Evolutionary conservation across 2,113 vertebrate genomes (phyloP), one percentile per base, ranked within the genome.

Genomic region (Hyla sarda): DNA sequence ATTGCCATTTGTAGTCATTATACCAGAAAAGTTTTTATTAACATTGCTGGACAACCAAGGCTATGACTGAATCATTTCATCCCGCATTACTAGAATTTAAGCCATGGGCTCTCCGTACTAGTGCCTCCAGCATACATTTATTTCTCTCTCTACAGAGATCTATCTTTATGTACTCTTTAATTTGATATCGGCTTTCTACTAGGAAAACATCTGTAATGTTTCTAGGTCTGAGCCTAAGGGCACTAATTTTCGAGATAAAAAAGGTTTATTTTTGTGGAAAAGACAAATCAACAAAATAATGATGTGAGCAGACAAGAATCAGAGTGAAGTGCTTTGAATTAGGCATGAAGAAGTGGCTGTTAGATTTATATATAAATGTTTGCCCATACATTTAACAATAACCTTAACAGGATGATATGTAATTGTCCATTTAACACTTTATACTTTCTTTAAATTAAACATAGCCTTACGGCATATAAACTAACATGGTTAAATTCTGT

Each of bases 21-120:
- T 7, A 21, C 9, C 52, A 28, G 88, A 85, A 93, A 89, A 88
- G 60, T 14, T n/a, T 87, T 91, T 91, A 69, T 91, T 90, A 90
- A 88, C 73, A 87, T 92, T 91, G 62, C 89, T 90, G 88, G 90
- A 89, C 83, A 89, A 52, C 19, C 56, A 1, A 82, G 81, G 87
- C 88, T 87, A 87, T 90, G 72, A 87, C 85, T 79, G 76, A 88
- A 84, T n/a, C 30, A 58, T 85, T 87, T 87, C 58, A 89, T 41
- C 11, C 76, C 85, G 47, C 45, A 47, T 2, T 25, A 67, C 21
- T 0, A 0, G 0, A 41, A 54, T 82, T 76, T 77, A 88, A 87
- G 69, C 60, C 71, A 45, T 5, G 0, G 12, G 50, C 74, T 82
- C 2, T 62, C 0, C 3, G 0, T 83, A 30, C 72, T 58, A 81